Percentiles rank a stretch among this genome's conserved stretches.
phyloP scores from a whole-genome alignment of 2,888 invertebrate genomes.

The Poecilobothrus nobilitatus region DNA sequence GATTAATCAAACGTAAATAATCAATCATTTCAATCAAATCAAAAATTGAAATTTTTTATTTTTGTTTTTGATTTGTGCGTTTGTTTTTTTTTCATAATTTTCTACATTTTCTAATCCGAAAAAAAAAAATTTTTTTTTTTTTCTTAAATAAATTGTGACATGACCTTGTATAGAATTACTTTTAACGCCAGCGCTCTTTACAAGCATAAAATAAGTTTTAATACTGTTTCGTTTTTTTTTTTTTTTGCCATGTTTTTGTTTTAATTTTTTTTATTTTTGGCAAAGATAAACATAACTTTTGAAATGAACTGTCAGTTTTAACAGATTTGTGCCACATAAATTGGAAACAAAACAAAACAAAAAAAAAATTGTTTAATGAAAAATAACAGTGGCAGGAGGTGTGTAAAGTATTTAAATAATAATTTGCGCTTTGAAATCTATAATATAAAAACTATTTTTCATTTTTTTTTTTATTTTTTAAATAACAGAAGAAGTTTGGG shows the following conservation, averaged over 20 bases:
- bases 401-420: too few species aligned
- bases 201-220: too few species aligned
- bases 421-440: too few species aligned
- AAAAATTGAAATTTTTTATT: not conserved
- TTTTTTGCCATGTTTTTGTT: too few species aligned
- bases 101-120: too few species aligned
- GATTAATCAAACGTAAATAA: slow-evolving; percentile 3
- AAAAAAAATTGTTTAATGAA: not conserved
- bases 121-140: not conserved
- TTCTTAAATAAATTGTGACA: not conserved
- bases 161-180: not conserved
- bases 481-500: too few species aligned
- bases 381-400: not conserved
- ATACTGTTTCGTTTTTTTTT: too few species aligned
- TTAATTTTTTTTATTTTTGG: not conserved
- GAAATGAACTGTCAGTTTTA: not conserved
- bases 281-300: not conserved
- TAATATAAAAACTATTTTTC: too few species aligned
- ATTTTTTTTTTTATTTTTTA: too few species aligned
- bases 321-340: not conserved
- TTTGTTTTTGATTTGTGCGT: not conserved
- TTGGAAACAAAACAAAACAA: not conserved
- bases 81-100: too few species aligned
- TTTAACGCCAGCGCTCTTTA: not conserved
- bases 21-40: slow-evolving; percentile 6